Evolutionary conservation across 2,113 vertebrate species (phyloP), one percentile per base, ranked within the genome.

Genomic region (Oostethus manadensis): DNA sequence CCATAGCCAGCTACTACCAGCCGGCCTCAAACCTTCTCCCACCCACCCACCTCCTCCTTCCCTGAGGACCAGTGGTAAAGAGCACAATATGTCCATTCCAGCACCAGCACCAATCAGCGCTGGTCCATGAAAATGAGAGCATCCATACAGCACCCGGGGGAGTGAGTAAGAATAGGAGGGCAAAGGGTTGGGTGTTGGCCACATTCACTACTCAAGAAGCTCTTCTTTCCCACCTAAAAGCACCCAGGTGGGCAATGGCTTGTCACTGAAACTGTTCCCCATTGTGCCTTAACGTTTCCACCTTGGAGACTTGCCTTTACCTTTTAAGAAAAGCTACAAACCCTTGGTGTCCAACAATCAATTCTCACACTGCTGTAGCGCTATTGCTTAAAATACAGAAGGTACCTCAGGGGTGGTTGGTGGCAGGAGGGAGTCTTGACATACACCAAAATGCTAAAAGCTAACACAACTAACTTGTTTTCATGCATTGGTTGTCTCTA

Each of bases 401-500:
- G 23, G 23, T 51, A 22, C 48, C 48, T 26, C 48, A 50, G 50
- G 50, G 23, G 49, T 16, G 23, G 21, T 23, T 15, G 48, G 48
- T n/a, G 15, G 49, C 7, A 29, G 49, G 26, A 29, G 49, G 49
- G 23, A 15, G 50, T 43, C 55, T 17, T 29, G 13, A 62, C 63
- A 20, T 54, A 59, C 48, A 62, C 42, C 51, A 66, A 21, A 7
- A 75, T 62, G 71, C 63, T 78, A 73, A 51, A 68, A 57, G 71
- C 77, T 86, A 82, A 73, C 62, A 64, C 55, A 73, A 65, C 62
- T 78, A 81, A 64, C 61, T 66, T 72, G 51, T 74, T 70, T 71
- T 76, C 87, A 88, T 88, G 87, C 84, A 79, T 73, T 71, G 60
- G 76, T 65, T 85, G 80, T 77, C 64, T 79, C 78, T 54, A 49